Percentiles rank a stretch among this genome's conserved stretches.
phyloP scores from a whole-genome alignment of 2,888 invertebrate species.

The Glaucopsyche alexis region DNA sequence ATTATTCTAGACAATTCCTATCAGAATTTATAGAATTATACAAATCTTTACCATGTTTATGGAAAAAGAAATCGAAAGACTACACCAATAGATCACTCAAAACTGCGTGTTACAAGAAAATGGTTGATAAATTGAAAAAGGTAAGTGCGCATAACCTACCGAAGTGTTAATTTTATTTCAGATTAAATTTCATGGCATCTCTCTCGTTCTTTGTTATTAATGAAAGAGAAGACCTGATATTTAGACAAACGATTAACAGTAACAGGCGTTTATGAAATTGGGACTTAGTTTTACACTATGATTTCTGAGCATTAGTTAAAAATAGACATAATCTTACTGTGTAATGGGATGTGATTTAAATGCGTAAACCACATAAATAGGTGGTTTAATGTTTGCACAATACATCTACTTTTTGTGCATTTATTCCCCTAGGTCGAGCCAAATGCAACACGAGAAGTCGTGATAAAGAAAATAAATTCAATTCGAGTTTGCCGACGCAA shows the following conservation, averaged over 20 bases:
- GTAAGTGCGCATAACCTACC: not conserved
- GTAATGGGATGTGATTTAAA: not conserved
- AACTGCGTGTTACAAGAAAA: slow-evolving; percentile 12
- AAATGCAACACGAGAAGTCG: slow-evolving; percentile 2
- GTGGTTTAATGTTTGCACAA: not conserved
- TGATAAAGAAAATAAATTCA: slow-evolving; percentile 26
- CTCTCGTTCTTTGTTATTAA: no score
- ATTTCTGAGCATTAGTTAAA: no score
- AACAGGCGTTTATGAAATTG: no score
- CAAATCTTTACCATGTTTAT: slow-evolving; percentile 23
- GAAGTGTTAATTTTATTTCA: no score
- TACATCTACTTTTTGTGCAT: not conserved
- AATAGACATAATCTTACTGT: no score
- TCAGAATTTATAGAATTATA: slow-evolving; percentile 24
- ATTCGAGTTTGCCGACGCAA: slow-evolving; percentile 22
- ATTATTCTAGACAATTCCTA: slow-evolving; percentile 23
- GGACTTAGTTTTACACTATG: no score
- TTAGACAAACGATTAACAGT: no score
- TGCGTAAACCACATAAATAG: not conserved
- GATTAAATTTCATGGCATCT: no score
- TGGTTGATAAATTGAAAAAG: slow-evolving; percentile 16
- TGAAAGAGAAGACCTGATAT: no score
- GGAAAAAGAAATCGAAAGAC: slow-evolving; percentile 24
- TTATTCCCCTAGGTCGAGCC: slow-evolving; percentile 11
- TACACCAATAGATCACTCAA: slow-evolving; percentile 14